A percentile compares a stretch with the other conserved stretches of the same genome.
phyloP scores from a whole-genome alignment of 2,113 vertebrate genomes.

The Halichoerus grypus region DNA sequence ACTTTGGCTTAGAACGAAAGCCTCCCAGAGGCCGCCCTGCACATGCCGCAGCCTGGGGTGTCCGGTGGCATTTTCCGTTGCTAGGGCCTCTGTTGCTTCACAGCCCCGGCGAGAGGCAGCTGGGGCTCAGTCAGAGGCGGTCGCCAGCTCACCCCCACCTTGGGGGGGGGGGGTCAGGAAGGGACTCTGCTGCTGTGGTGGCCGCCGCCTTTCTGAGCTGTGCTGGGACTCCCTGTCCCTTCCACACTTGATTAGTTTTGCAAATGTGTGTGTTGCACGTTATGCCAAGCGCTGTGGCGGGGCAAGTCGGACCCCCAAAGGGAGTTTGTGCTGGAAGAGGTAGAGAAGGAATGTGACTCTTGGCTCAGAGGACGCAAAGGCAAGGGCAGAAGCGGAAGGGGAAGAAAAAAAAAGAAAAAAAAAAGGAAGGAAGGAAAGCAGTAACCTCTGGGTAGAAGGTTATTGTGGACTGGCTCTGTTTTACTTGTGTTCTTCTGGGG shows the following conservation, averaged over 20 bases:
- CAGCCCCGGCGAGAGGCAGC: conserved; percentile 43
- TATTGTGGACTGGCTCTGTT: not conserved
- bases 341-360: conserved; percentile 72
- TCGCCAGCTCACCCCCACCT: not conserved
- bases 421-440: not conserved
- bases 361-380: conserved; percentile 35
- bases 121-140: conserved; percentile 24
- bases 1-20: conserved; percentile 93
- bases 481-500: not conserved
- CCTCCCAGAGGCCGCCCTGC: conserved; percentile 62
- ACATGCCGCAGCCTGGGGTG: not conserved
- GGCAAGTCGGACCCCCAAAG: conserved; percentile 76
- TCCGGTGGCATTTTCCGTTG: conserved; percentile 56
- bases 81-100: conserved; percentile 67
- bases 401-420: fast-evolving
- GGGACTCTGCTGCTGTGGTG: not conserved
- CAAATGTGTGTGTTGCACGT: conserved; percentile 38
- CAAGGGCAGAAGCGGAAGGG: conserved; percentile 35
- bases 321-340: conserved; percentile 72
- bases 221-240: conserved; percentile 75
- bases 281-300: conserved; percentile 57
- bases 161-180: not conserved
- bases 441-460: conserved; percentile 64
- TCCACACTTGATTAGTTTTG: conserved; percentile 71
- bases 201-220: conserved; percentile 34